Evolutionary conservation across 2,888 invertebrate genomes (phyloP).

Genomic region (Pyrgus malvae): DNA sequence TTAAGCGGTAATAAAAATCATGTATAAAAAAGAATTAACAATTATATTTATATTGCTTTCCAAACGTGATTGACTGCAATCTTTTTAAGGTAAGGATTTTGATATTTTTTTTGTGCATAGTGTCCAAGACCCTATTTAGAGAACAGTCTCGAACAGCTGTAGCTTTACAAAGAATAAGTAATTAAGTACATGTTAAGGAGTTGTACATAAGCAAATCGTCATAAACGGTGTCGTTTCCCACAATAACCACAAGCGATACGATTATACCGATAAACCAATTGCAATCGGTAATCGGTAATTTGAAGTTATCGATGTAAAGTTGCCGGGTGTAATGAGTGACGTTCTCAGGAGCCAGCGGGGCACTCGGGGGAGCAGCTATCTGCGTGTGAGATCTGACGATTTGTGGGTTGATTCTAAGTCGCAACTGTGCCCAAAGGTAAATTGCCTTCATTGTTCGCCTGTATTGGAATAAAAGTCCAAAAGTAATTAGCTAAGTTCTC

Average conservation of each 20-base stretch:
- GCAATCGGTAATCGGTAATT: conserved; percentile 58
- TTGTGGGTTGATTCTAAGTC: conserved; percentile 50
- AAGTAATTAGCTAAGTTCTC: neutral
- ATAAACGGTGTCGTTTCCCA: conserved; percentile 52
- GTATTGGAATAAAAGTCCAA: neutral
- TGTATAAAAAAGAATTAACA: too few species aligned
- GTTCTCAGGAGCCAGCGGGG: conserved; percentile 72
- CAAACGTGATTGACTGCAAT: too few species aligned
- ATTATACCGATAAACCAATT: conserved; percentile 65
- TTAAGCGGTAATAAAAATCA: too few species aligned
- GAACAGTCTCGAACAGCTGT: too few species aligned
- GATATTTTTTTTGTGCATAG: too few species aligned
- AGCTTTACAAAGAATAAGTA: neutral
- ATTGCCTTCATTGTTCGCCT: conserved; percentile 14
- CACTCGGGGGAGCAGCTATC: conserved; percentile 64
- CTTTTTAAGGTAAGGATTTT: too few species aligned
- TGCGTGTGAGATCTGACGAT: conserved; percentile 71
- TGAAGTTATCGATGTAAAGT: conserved; percentile 47
- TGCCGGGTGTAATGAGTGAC: conserved; percentile 61
- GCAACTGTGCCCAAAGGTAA: conserved; percentile 16
- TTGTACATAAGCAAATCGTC: conserved; percentile 19
- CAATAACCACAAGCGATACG: conserved; percentile 58
- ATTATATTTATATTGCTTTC: too few species aligned
- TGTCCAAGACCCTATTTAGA: too few species aligned
- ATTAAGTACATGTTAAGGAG: neutral